Base-by-base conservation (phyloP, 2,797 vertebrate genomes). In the Schizopygopsis pylzovi region DNA sequence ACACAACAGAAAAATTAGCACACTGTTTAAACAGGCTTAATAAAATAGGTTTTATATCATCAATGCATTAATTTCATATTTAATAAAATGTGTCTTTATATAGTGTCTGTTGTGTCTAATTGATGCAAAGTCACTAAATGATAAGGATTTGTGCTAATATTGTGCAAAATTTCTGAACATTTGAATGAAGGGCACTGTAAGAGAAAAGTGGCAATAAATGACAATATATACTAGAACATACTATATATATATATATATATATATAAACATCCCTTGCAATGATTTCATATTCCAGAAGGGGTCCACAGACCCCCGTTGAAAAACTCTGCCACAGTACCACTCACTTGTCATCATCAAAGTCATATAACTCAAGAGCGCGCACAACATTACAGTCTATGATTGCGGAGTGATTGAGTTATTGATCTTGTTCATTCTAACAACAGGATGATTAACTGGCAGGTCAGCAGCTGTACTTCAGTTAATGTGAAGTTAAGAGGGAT, bases 401-500 rank as follows among this genome's bases (percentile, higher is more conserved):
- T 70, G 63, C 47, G 2, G 47, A 43, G 18, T 33, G 41, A 65
- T 65, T 47, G 78, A 54, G 20, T 71, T 81, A 81, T 81, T 68
- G 79, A 81, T 68, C 43, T 37, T 20, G 63, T 37, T 71, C 33
- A 15, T 71, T 56, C 25, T n/a, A 22, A 68, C 45, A 52, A 22
- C 63, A 33, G 45, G 45, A 67, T 68, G 79, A 52, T 81, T 81
- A 39, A 43, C 63, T 49, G 63, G 16, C 20, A 52, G 79, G 68
- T 65, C 81, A 90, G 86, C 41, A 8, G 12, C 41, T 79, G 20
- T 78, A 67, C 54, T 67, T 67, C 10, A 65, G n/a, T 13, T 79
- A 79, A 79, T 47, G 59, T 20, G 6, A 80, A 33, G 41, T 28
- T 63, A 45, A 67, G 10, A 10, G 59, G 59, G 41, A 22, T 52